Conservation (phyloP, 2,888 invertebrate species). For the Agriopis marginaria region DNA sequence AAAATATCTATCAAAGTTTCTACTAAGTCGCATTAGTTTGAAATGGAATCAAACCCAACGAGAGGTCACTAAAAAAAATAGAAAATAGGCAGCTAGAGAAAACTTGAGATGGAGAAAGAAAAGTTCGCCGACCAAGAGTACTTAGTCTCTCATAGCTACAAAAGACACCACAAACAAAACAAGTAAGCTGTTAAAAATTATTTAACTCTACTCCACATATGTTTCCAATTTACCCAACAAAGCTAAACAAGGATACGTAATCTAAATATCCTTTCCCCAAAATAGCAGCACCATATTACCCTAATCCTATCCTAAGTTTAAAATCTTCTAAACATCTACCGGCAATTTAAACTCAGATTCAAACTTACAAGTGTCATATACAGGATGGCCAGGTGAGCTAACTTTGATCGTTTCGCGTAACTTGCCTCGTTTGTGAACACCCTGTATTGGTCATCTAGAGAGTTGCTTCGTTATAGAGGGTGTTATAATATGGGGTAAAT, state of each 20-base stretch:
- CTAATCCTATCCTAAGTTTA: slow-evolving; percentile 37
- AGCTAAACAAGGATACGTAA: slow-evolving; percentile 9
- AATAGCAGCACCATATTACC: slow-evolving; percentile 4
- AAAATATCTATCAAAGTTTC: too few species aligned
- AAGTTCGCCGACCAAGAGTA: too few species aligned
- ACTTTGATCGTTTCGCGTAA: slow-evolving; percentile 58
- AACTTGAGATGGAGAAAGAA: too few species aligned
- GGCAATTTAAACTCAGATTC: slow-evolving; percentile 59
- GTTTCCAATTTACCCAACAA: slow-evolving; percentile 5
- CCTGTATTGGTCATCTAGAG: slow-evolving; percentile 55
- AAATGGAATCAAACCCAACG: too few species aligned
- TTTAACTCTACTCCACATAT: background rate
- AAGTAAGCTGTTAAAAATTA: too few species aligned
- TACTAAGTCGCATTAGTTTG: too few species aligned
- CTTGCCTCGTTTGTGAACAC: slow-evolving; percentile 58
- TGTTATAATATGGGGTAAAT: slow-evolving; percentile 28
- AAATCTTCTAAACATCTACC: slow-evolving; percentile 48
- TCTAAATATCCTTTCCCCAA: slow-evolving; percentile 7
- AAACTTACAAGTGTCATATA: slow-evolving; percentile 52
- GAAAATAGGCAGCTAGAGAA: too few species aligned
- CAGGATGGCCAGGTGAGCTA: slow-evolving; percentile 55
- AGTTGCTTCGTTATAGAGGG: slow-evolving; percentile 22
- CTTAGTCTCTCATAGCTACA: too few species aligned
- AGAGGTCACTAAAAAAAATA: too few species aligned
- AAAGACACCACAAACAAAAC: too few species aligned